phyloP scores from a whole-genome alignment of 2,797 vertebrate species.

The Malurus leucopterus region DNA sequence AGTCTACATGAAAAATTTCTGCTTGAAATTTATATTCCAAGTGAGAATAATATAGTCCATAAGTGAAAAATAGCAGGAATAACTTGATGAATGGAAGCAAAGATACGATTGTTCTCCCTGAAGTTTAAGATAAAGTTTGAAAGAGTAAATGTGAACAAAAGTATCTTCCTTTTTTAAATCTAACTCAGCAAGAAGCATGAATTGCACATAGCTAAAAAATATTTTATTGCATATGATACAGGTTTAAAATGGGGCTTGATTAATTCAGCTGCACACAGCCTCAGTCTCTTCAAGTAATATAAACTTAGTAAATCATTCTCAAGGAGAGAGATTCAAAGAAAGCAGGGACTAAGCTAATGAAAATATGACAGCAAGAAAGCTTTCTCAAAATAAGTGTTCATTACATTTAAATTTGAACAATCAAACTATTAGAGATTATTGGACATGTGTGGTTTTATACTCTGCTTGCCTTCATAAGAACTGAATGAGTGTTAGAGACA shows the following conservation, averaged over 20 bases:
- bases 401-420: not conserved
- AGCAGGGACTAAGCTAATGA: not conserved
- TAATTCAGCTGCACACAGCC: not conserved
- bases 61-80: not conserved
- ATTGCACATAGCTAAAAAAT: not conserved
- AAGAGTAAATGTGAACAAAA: not conserved
- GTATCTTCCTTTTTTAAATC: not conserved
- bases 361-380: not conserved
- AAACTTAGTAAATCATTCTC: not conserved
- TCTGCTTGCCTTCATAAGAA: not conserved
- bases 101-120: not conserved
- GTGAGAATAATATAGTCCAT: not conserved
- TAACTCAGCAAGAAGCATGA: not conserved
- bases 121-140: not conserved
- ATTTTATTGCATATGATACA: not conserved
- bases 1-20: not conserved
- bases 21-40: conserved; percentile 21
- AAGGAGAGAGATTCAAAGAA: not conserved
- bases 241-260: not conserved
- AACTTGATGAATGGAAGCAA: not conserved
- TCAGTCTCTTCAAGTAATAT: not conserved
- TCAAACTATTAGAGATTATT: not conserved
- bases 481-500: not conserved
- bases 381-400: not conserved
- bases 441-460: not conserved